Evolutionary conservation across 92 coral and sea anemone genomes (phyloP).

Genomic region (Siderastrea radians): DNA sequence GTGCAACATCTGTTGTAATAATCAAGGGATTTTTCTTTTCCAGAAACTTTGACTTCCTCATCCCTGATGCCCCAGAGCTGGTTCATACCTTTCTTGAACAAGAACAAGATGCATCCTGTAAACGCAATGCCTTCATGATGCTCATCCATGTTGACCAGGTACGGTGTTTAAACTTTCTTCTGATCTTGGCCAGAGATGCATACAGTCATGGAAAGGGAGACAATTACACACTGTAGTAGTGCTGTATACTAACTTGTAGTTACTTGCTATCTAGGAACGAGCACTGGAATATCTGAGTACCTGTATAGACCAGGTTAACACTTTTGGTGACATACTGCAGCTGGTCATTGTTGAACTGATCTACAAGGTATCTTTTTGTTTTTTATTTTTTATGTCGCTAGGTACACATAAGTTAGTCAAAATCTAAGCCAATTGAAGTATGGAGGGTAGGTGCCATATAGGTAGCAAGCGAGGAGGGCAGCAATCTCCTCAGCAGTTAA

Average conservation of each 20-base stretch:
- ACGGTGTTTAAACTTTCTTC: background rate
- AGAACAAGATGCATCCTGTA: conserved; percentile 99
- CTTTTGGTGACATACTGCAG: conserved; percentile 98
- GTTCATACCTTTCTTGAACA: conserved; percentile 99
- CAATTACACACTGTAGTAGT: background rate
- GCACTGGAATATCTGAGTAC: conserved; percentile 98
- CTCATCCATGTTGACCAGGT: conserved; percentile 99
- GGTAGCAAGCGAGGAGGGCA: too few species aligned
- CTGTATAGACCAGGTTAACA: conserved; percentile 98
- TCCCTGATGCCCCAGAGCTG: conserved; percentile 99
- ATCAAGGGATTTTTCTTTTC: conserved; percentile 3
- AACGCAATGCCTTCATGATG: conserved; percentile 99
- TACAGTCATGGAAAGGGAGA: too few species aligned
- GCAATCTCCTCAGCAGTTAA: too few species aligned
- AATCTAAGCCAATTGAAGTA: too few species aligned
- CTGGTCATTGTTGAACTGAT: conserved; percentile 97
- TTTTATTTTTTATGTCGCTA: too few species aligned
- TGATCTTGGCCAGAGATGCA: too few species aligned
- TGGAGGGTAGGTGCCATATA: too few species aligned
- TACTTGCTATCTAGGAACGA: conserved; percentile 75
- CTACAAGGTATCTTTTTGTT: conserved; percentile 81
- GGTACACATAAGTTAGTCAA: too few species aligned
- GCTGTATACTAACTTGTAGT: background rate
- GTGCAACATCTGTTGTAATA: background rate
- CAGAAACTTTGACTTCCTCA: conserved; percentile 97